Evolutionary conservation across 2,888 invertebrate species (phyloP), one percentile per base, ranked within the genome.

Genomic region (Epirrhoe tristata): DNA sequence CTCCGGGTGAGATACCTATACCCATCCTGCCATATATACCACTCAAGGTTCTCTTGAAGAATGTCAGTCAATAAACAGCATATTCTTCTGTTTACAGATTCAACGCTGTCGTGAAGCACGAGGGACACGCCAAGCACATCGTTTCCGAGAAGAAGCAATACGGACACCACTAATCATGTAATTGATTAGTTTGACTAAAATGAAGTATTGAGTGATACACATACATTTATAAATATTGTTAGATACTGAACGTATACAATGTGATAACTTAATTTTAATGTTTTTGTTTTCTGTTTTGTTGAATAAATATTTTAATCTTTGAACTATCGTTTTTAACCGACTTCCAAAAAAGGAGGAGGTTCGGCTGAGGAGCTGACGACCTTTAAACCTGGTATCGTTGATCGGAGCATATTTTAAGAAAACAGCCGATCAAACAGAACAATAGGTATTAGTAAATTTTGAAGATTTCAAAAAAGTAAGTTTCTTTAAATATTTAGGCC

Each of bases 51-150:
- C 52, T 14, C 0, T 1, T 56, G 5, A 32, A 48, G 4, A 3
- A 17, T 51, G 1, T 1, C 39, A 32, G 1, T 52, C 10, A 24
- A 32, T 24, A 31, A 43, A 53, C 10, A 6, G 43, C 0, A 7
- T 17, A 48, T 57, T 52, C 16, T 57, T 52, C 16, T 51, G 16
- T 51, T 76, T 67, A 17, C 73, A 82, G 87, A 67, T 87, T 86
- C 76, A 81, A 87, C 63, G 79, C 80, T 32, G 64, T 72, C 6
- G 79, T 80, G 10, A 78, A 71, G 34, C 73, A 67, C 46, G 71
- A 74, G 43, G 76, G 76, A 6, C 75, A 75, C 56, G 74, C 76
- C 31, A 70, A 78, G 48, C 78, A 80, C 70, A 59, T 74, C 17
- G 59, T 74, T 6, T 74, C 77, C 5, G 58, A 75, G 7, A 74